Evolutionary conservation across 2,888 invertebrate species (phyloP).

Genomic region (Cabera pusaria): DNA sequence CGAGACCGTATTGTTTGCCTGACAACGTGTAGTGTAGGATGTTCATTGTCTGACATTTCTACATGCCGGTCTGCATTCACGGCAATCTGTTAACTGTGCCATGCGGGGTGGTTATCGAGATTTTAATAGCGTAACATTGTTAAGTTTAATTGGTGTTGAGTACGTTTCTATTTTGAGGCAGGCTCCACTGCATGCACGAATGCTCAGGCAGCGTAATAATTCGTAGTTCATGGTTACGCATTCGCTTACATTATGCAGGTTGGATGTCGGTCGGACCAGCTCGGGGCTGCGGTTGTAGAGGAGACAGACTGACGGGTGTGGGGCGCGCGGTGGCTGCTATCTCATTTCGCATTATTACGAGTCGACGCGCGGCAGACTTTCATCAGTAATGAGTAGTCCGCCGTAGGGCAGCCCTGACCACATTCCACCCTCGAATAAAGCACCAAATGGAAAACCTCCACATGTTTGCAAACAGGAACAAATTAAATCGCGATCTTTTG

Average conservation of each 20-base stretch:
- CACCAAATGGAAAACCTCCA: slow-evolving; percentile 32
- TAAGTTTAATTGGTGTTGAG: slow-evolving; percentile 29
- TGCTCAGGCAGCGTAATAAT: slow-evolving; percentile 41
- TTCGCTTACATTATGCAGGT: slow-evolving; percentile 47
- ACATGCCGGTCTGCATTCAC: slow-evolving; percentile 29
- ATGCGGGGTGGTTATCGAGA: slow-evolving; percentile 22
- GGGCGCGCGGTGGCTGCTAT: slow-evolving; percentile 41
- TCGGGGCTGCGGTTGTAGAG: slow-evolving; percentile 56
- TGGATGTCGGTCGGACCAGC: slow-evolving; percentile 43
- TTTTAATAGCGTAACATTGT: slow-evolving; percentile 17
- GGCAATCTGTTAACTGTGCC: slow-evolving; percentile 26
- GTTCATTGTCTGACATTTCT: slow-evolving; percentile 28
- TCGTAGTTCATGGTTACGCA: slow-evolving; percentile 66
- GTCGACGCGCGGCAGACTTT: slow-evolving; percentile 59
- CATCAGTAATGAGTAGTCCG: slow-evolving; percentile 64
- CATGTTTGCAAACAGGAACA: slow-evolving; percentile 15
- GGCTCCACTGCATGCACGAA: slow-evolving; percentile 33
- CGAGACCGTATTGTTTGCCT: slow-evolving; percentile 33
- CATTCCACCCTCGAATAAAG: slow-evolving; percentile 51
- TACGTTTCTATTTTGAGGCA: slow-evolving; percentile 25
- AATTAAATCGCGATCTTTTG: slow-evolving; percentile 20
- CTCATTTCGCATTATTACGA: slow-evolving; percentile 70
- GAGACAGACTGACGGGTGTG: slow-evolving; percentile 45
- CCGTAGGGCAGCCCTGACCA: slow-evolving; percentile 53
- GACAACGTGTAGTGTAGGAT: slow-evolving; percentile 25